Conservation (phyloP, 2,113 vertebrate genomes). For the Physeter macrocephalus region DNA sequence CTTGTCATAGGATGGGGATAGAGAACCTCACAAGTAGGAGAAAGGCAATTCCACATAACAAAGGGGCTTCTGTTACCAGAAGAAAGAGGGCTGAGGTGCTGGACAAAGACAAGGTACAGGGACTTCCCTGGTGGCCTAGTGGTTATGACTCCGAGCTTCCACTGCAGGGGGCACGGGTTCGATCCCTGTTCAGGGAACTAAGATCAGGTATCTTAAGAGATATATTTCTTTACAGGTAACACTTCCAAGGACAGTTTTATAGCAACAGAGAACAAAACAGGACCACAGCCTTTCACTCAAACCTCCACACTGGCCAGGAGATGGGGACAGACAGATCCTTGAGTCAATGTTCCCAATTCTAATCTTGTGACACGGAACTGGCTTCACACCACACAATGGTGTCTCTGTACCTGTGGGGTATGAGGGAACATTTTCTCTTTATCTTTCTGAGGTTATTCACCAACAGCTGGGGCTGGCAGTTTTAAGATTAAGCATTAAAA, state of each 20-base stretch:
- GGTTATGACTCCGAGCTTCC: no score
- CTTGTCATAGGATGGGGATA: not conserved
- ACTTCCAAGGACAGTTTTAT: conserved; percentile 22
- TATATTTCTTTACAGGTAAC: not conserved
- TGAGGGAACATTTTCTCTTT: not conserved
- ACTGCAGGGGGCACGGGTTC: no score
- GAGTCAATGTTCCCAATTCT: not conserved
- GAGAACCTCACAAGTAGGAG: not conserved
- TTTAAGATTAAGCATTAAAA: conserved; percentile 4
- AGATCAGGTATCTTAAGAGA: not conserved
- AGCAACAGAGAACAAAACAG: conserved; percentile 10
- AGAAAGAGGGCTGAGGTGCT: not conserved
- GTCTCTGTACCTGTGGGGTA: not conserved
- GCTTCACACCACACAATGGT: not conserved
- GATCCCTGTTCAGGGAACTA: no score
- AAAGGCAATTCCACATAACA: not conserved
- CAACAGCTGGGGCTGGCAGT: not conserved
- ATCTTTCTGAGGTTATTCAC: not conserved
- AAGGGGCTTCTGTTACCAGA: not conserved
- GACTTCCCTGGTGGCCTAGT: no score
- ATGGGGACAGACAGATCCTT: not conserved
- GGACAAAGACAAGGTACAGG: not conserved
- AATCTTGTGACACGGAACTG: not conserved
- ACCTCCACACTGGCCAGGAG: not conserved
- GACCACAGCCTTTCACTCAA: not conserved